Evolutionary conservation across 2,888 invertebrate genomes (phyloP).

Genomic region (Ypsolopha sequella): DNA sequence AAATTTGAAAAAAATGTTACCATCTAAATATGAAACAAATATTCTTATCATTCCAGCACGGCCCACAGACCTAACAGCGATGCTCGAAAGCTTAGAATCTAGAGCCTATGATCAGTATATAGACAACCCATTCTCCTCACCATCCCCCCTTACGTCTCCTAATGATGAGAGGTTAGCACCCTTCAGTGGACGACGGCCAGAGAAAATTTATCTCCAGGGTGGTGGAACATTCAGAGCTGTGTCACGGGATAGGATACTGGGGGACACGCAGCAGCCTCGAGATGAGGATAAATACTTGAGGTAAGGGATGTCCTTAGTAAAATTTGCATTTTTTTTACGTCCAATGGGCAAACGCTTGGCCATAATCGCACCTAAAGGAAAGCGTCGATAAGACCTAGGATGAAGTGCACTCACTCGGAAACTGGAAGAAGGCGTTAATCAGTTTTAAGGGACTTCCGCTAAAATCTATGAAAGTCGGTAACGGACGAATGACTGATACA

Average conservation of each 20-base stretch:
- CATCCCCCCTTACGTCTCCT: slow-evolving; percentile 61
- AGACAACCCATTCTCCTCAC: slow-evolving; percentile 65
- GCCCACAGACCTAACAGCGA: slow-evolving; percentile 53
- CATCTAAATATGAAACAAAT: no score
- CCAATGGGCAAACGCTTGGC: no score
- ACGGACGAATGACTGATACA: no score
- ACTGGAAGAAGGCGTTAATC: no score
- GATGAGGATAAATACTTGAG: slow-evolving; percentile 60
- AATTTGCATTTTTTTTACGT: no score
- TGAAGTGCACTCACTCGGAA: no score
- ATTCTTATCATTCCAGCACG: slow-evolving; percentile 33
- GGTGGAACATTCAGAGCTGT: slow-evolving; percentile 61
- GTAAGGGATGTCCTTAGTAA: slow-evolving; percentile 19
- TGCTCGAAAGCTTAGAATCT: slow-evolving; percentile 55
- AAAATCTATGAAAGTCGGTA: no score
- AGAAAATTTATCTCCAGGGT: slow-evolving; percentile 61
- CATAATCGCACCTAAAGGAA: no score
- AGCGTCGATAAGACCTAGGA: no score
- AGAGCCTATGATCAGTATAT: slow-evolving; percentile 59
- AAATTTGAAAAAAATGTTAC: no score
- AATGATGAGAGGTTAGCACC: slow-evolving; percentile 54
- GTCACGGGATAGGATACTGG: slow-evolving; percentile 52
- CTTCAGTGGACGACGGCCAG: slow-evolving; percentile 43
- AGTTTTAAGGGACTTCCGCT: no score
- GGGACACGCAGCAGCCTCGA: slow-evolving; percentile 46